Conservation (phyloP, 1,140 invertebrate genomes). For the Physella acuta region DNA sequence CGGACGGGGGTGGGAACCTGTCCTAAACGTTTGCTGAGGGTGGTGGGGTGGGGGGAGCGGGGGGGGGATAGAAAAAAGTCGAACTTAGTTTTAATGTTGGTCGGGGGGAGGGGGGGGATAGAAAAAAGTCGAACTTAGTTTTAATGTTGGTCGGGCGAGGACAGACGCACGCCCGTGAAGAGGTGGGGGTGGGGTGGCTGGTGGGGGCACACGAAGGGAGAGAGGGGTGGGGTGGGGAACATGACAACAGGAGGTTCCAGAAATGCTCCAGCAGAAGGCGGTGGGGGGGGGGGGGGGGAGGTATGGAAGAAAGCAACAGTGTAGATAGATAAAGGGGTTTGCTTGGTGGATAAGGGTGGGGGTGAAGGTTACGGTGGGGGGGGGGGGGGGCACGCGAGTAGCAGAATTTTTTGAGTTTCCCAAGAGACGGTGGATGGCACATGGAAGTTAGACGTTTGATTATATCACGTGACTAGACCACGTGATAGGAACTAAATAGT, state of each 20-base stretch:
- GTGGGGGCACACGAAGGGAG: background rate
- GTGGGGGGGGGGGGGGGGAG: conserved; percentile 1
- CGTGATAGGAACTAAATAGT: background rate
- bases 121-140: background rate
- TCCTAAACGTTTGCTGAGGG: background rate
- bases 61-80: background rate
- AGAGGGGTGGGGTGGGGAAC: background rate
- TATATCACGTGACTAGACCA: background rate
- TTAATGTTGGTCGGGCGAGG: background rate
- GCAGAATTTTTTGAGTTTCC: background rate
- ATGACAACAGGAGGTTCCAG: background rate
- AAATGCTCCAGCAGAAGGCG: background rate
- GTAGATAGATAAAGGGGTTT: background rate
- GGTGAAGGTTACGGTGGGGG: background rate
- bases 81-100: background rate
- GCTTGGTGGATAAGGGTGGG: no score
- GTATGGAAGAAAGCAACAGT: background rate
- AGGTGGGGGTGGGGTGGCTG: background rate
- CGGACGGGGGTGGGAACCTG: no score
- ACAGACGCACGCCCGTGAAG: background rate
- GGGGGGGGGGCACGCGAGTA: no score
- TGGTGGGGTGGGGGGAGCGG: background rate
- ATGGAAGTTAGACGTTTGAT: background rate
- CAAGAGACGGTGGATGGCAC: background rate
- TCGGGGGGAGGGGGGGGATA: background rate